A percentile compares a stretch with the other conserved stretches of the same genome.
Conservation (phyloP, 2,888 invertebrate species). For the Stenodera caucasica region DNA sequence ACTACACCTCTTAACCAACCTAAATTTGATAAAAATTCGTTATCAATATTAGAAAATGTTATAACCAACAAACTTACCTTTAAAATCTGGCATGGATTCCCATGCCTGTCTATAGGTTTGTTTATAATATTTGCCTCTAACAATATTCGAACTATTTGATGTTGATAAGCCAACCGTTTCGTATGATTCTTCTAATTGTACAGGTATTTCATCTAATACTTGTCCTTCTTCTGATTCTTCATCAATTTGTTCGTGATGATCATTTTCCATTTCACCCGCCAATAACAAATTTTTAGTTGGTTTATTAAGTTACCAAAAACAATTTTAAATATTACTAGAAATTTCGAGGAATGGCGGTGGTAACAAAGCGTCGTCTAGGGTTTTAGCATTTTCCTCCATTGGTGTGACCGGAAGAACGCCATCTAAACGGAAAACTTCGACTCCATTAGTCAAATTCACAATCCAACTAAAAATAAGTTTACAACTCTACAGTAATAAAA, state of each 20-base stretch:
- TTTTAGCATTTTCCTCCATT: slow-evolving; percentile 7
- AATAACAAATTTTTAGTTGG: slow-evolving; percentile 28
- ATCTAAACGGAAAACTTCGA: background rate
- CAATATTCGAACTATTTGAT: slow-evolving; percentile 29
- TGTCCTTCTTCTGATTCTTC: slow-evolving; percentile 31
- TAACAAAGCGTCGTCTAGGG: slow-evolving; percentile 9
- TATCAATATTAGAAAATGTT: background rate
- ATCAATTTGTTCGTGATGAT: slow-evolving; percentile 27
- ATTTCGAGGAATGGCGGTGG: slow-evolving; percentile 8
- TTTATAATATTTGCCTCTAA: slow-evolving; percentile 57
- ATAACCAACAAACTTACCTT: slow-evolving; percentile 52
- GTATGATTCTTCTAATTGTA: slow-evolving; percentile 40
- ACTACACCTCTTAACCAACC: slow-evolving; percentile 62
- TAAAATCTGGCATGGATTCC: slow-evolving; percentile 63
- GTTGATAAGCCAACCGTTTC: slow-evolving; percentile 35
- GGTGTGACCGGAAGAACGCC: background rate
- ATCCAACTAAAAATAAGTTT: background rate
- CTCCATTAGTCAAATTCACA: background rate
- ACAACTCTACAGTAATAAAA: no score
- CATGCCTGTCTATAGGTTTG: slow-evolving; percentile 63
- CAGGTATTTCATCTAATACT: slow-evolving; percentile 39
- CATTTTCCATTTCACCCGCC: slow-evolving; percentile 42
- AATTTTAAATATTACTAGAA: slow-evolving; percentile 25
- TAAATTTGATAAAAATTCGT: slow-evolving; percentile 33
- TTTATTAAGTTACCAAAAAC: slow-evolving; percentile 35